Evolutionary conservation across 2,888 invertebrate species (phyloP).

Genomic region (Athalia rosae): DNA sequence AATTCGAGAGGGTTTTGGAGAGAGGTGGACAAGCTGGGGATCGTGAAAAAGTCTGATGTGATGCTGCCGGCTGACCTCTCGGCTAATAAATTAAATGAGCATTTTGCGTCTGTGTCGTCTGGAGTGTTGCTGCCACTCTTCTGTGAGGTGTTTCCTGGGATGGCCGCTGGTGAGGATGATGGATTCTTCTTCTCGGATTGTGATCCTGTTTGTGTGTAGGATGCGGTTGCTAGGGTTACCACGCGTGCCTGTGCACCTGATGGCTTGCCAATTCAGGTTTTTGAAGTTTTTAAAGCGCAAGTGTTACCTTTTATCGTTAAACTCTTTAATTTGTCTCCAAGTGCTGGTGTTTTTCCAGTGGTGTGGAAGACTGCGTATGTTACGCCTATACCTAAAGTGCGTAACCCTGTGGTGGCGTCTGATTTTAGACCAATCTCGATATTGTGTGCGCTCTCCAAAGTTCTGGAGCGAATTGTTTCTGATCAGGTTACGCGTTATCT

Average conservation of each 20-base stretch:
- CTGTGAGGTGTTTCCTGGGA: background rate
- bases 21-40: background rate
- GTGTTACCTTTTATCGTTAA: background rate
- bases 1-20: background rate
- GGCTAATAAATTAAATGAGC: background rate
- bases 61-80: background rate
- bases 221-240: background rate
- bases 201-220: background rate
- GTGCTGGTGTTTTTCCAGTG: background rate
- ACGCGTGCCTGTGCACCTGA: background rate
- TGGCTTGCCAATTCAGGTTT: background rate
- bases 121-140: background rate
- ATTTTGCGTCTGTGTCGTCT: background rate
- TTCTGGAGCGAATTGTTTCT: background rate
- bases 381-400: background rate
- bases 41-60: background rate
- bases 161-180: background rate
- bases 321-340: background rate
- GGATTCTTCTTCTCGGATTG: background rate
- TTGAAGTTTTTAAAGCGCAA: background rate
- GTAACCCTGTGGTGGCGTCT: background rate
- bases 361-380: background rate
- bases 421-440: background rate
- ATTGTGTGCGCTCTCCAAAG: background rate
- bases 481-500: background rate